A percentile compares a stretch with the other conserved stretches of the same genome.
Evolutionary conservation across 1,140 invertebrate genomes (phyloP).

Genomic region (Macrosteles quadrilineatus): DNA sequence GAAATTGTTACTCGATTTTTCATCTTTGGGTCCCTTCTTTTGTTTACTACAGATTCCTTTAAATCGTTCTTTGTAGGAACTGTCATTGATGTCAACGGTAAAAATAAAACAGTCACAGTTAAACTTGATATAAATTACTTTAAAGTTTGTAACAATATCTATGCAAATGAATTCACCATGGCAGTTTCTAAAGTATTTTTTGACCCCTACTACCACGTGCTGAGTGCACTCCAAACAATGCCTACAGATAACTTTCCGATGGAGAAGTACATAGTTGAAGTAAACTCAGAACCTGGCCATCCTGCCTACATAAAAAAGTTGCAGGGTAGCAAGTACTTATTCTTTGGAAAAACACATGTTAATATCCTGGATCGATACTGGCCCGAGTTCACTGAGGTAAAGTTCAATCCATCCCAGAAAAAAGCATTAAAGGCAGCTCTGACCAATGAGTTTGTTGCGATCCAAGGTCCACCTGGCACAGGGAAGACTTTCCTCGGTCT

Average conservation of each 20-base stretch:
- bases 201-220: constrained; percentile 65
- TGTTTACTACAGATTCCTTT: too few species aligned
- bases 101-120: too few species aligned
- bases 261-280: constrained; percentile 62
- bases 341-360: constrained; percentile 13
- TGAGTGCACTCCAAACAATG: constrained; percentile 60
- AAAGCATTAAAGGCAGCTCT: constrained; percentile 60
- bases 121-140: too few species aligned
- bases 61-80: too few species aligned
- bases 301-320: constrained; percentile 39
- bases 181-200: constrained; percentile 67
- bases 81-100: too few species aligned
- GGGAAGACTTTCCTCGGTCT: constrained; percentile 79
- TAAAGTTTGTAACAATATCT: too few species aligned
- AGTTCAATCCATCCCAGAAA: constrained; percentile 60
- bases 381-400: constrained; percentile 50
- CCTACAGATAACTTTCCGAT: constrained; percentile 59
- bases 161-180: constrained; percentile 54
- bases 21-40: too few species aligned
- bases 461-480: constrained; percentile 80
- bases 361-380: constrained; percentile 48
- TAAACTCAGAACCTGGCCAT: constrained; percentile 39
- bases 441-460: constrained; percentile 65
- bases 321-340: neutral
- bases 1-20: too few species aligned